Percentiles rank a stretch among this genome's conserved stretches.
Conservation (phyloP, 2,888 invertebrate genomes). For the Eupithecia vulgata region DNA sequence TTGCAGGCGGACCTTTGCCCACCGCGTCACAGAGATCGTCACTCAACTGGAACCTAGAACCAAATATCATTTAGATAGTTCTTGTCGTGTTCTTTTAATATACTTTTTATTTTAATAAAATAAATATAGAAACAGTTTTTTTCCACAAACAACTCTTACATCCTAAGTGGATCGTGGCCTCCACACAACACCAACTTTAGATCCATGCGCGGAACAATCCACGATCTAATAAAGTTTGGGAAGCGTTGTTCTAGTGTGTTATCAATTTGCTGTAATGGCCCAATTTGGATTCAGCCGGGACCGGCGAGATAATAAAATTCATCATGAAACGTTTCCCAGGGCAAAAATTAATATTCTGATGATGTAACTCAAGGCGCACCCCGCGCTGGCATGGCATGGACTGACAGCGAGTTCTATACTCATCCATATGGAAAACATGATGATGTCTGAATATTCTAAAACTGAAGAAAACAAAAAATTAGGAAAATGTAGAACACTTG, state of each 20-base stretch:
- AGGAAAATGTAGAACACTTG: too few species aligned
- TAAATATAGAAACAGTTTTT: background rate
- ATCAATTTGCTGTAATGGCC: constrained; percentile 79
- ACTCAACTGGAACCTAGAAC: too few species aligned
- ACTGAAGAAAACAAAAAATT: background rate
- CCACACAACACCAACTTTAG: background rate
- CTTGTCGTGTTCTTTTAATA: background rate
- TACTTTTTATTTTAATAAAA: background rate
- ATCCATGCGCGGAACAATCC: background rate
- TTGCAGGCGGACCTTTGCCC: too few species aligned
- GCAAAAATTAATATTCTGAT: constrained; percentile 82
- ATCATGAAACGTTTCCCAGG: constrained; percentile 76
- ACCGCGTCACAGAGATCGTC: too few species aligned
- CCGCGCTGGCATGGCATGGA: background rate
- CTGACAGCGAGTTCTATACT: constrained; percentile 4
- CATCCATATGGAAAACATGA: background rate
- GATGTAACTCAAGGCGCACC: constrained; percentile 74
- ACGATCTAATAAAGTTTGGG: constrained; percentile 9
- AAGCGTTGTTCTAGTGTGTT: constrained; percentile 64
- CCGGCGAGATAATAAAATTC: constrained; percentile 79
- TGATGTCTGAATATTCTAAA: background rate
- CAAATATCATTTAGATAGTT: too few species aligned
- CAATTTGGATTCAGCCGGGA: constrained; percentile 79
- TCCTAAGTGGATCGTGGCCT: background rate
- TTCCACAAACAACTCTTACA: background rate